These are phyloP conservation scores for Pristionchus exspectatus DNA, from an alignment of 2,888 invertebrate genomes.

Conservation along the genomic window DNA sequence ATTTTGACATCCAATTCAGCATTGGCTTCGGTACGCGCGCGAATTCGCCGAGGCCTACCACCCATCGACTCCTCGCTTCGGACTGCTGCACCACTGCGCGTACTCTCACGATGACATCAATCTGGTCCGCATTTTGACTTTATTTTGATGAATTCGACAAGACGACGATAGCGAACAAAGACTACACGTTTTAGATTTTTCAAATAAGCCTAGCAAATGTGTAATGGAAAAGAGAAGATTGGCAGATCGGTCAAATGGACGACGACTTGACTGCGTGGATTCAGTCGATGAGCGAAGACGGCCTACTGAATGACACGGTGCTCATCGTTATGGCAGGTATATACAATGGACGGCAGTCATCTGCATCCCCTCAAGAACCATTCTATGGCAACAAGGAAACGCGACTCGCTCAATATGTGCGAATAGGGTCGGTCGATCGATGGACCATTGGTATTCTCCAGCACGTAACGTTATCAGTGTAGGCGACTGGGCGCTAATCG, in stretches of 20 bases:
- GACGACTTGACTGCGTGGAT: conserved; percentile 70
- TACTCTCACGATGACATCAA: conserved; percentile 78
- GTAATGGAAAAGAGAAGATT: too few species aligned
- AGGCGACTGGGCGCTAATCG: not conserved
- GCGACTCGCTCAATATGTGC: too few species aligned
- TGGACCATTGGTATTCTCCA: not conserved
- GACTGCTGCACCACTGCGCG: conserved; percentile 79
- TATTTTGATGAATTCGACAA: too few species aligned
- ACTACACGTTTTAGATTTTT: too few species aligned
- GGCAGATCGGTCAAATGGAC: conserved; percentile 83
- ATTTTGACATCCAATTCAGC: conserved; percentile 2
- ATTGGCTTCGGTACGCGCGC: conserved; percentile 78
- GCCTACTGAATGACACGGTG: conserved; percentile 78
- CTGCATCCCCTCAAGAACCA: too few species aligned
- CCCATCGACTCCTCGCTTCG: conserved; percentile 73
- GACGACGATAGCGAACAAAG: too few species aligned
- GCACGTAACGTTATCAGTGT: not conserved
- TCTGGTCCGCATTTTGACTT: too few species aligned
- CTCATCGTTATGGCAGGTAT: conserved; percentile 78
- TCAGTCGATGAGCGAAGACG: conserved; percentile 62
- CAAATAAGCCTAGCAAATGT: too few species aligned
- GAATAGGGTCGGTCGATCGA: too few species aligned
- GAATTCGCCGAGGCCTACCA: conserved; percentile 77
- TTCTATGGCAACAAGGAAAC: too few species aligned
- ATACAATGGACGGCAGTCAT: not conserved